phyloP scores from a whole-genome alignment of 2,888 invertebrate genomes.

The Podabrus alpinus region DNA sequence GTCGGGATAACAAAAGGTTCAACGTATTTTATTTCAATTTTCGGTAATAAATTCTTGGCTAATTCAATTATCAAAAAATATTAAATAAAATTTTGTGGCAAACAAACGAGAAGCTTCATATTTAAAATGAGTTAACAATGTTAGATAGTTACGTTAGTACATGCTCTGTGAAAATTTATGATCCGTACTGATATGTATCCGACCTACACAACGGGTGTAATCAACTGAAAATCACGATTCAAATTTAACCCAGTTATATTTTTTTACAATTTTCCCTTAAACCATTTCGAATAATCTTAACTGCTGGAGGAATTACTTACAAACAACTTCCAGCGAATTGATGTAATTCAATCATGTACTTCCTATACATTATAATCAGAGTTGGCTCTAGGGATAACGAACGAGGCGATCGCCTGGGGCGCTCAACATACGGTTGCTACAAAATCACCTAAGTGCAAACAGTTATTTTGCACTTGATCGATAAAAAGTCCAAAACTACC shows the following conservation, averaged over 20 bases:
- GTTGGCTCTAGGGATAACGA: neutral
- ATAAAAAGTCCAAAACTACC: neutral
- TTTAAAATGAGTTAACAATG: neutral
- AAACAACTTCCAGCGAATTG: neutral
- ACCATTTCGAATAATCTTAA: neutral
- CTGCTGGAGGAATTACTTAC: neutral
- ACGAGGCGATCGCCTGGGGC: neutral
- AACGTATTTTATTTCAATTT: neutral
- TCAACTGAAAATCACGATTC: constrained; percentile 6
- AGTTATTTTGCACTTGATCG: neutral
- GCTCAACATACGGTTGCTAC: neutral
- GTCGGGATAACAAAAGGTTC: neutral
- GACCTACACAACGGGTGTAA: constrained; percentile 15
- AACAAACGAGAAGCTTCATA: neutral
- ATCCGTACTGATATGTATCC: constrained; percentile 15
- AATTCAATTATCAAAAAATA: neutral
- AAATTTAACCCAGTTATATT: neutral
- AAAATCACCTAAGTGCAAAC: neutral
- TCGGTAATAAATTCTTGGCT: neutral
- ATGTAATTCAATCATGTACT: neutral
- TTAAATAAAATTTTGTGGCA: neutral
- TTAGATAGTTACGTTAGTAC: constrained; percentile 2
- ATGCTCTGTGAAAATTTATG: constrained; percentile 11
- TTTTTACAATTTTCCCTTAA: neutral
- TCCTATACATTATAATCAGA: neutral